Evolutionary conservation across 1,140 invertebrate species (phyloP).

Genomic region (Brachionus plicatilis): DNA sequence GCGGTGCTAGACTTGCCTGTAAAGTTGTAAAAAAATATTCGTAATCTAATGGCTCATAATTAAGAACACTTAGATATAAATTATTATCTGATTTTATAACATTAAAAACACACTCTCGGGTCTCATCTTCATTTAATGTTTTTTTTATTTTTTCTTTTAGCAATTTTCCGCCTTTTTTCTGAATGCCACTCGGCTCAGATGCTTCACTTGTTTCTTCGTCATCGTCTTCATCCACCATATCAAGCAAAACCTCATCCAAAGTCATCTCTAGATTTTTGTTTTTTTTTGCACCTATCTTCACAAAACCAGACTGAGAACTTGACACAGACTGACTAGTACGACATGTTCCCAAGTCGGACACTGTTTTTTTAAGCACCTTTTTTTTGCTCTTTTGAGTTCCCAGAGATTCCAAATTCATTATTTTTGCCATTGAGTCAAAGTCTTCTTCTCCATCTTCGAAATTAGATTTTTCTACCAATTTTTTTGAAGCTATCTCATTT

Average conservation of each 20-base stretch:
- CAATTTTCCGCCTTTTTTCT: background rate
- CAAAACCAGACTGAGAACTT: background rate
- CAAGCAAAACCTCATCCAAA: background rate
- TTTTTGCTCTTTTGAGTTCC: background rate
- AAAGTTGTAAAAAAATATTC: background rate
- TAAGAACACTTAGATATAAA: slow-evolving; percentile 10
- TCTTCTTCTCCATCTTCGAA: background rate
- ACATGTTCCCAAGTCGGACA: background rate
- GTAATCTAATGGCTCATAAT: slow-evolving; percentile 37
- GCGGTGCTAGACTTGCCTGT: background rate
- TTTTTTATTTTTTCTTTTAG: slow-evolving; percentile 19
- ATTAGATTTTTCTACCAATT: background rate
- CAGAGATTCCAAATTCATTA: slow-evolving; percentile 13
- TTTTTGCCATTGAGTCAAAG: slow-evolving; percentile 1
- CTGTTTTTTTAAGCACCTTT: background rate
- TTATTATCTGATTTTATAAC: slow-evolving; percentile 14
- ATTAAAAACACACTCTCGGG: background rate
- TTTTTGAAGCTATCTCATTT: background rate
- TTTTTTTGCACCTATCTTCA: background rate
- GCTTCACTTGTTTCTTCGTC: background rate
- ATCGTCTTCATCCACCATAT: background rate
- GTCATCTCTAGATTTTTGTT: slow-evolving; percentile 20
- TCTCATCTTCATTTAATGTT: background rate
- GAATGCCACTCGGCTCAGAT: background rate
- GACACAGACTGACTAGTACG: background rate